A percentile compares a stretch with the other conserved stretches of the same genome.
Evolutionary conservation across 1,140 invertebrate genomes (phyloP).

Genomic region (Nilaparvata lugens): DNA sequence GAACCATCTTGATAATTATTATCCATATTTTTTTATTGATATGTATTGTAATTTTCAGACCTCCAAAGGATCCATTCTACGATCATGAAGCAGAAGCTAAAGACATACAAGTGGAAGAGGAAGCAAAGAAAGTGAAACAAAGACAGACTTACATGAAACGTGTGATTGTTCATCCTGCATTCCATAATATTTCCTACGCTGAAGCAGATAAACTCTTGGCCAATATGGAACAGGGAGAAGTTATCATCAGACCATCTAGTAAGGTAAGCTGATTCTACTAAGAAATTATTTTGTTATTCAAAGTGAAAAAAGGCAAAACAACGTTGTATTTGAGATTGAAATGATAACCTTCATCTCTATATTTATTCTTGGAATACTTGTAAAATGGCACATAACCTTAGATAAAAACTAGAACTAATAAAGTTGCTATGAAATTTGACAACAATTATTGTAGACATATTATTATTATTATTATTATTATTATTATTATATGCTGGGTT

Average conservation of each 20-base stretch:
- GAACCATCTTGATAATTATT: no score
- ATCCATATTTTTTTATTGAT: not conserved
- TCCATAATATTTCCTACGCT: constrained; percentile 91
- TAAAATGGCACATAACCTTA: no score
- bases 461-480: no score
- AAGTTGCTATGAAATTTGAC: no score
- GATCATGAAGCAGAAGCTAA: constrained; percentile 79
- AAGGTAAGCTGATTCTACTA: constrained; percentile 45
- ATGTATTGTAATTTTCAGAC: constrained; percentile 41
- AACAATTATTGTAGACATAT: no score
- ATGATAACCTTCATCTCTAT: no score
- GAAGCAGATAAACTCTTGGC: constrained; percentile 87
- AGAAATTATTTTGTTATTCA: no score
- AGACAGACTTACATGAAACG: constrained; percentile 82
- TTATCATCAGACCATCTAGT: constrained; percentile 91
- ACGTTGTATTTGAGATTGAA: no score
- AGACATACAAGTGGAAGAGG: constrained; percentile 67
- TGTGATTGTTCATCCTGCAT: constrained; percentile 95
- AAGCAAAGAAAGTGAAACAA: constrained; percentile 69
- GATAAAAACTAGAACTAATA: no score
- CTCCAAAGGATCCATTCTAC: constrained; percentile 83
- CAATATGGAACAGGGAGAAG: constrained; percentile 92
- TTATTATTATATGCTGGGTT: no score
- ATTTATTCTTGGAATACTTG: no score
- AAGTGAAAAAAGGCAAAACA: no score